Evolutionary conservation across 2,797 vertebrate species (phyloP).

Genomic region (Arnoldichthys spilopterus): DNA sequence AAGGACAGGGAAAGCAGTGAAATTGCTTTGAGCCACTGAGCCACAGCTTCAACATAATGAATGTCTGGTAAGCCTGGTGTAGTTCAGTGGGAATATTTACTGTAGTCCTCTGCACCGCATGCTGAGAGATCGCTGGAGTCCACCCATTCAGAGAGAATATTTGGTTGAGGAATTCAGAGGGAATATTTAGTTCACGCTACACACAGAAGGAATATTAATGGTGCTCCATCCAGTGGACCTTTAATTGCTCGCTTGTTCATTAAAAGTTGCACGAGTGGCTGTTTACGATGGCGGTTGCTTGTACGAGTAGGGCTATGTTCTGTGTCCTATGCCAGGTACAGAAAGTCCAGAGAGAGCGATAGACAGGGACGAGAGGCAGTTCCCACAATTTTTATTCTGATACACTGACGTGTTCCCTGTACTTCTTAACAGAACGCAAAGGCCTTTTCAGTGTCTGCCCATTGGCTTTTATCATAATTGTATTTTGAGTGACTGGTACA

Average conservation of each 20-base stretch:
- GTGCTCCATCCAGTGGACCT: background rate
- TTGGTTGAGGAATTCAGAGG: constrained; percentile 8
- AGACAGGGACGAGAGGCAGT: background rate
- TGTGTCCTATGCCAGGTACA: background rate
- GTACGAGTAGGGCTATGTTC: background rate
- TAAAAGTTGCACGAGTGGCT: constrained; percentile 1
- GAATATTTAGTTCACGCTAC: constrained; percentile 23
- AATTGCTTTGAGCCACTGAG: constrained; percentile 16
- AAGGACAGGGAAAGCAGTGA: background rate
- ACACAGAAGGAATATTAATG: background rate
- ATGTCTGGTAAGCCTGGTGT: background rate
- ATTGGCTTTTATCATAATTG: background rate
- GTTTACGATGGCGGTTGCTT: background rate
- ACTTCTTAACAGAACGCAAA: background rate
- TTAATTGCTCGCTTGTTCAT: background rate
- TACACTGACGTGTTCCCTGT: background rate
- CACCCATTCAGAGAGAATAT: constrained; percentile 34
- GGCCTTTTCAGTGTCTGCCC: background rate
- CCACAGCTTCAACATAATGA: constrained; percentile 7
- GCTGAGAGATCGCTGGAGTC: constrained; percentile 10
- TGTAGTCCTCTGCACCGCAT: constrained; percentile 11
- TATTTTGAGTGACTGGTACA: background rate
- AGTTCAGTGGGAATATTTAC: constrained; percentile 38
- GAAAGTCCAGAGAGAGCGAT: background rate
- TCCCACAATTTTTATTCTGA: background rate